Conservation (phyloP, 2,888 invertebrate species). For the Perizoma affinitatum region DNA sequence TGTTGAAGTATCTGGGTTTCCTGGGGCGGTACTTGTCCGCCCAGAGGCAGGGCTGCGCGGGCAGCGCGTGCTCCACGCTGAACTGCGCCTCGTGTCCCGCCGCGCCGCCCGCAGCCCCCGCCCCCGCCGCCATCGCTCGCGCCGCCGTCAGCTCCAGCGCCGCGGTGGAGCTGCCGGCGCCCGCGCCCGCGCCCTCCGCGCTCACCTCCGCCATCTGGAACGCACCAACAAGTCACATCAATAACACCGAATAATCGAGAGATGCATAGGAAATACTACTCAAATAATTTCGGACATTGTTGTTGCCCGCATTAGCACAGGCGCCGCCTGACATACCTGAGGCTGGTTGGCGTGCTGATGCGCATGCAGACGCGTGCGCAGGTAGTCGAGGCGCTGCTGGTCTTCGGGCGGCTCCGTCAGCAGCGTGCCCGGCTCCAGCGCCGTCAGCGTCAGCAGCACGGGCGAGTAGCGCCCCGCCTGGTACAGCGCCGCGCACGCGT, state of each 20-base stretch:
- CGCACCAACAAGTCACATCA: not conserved
- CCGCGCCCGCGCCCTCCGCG: constrained; percentile 76
- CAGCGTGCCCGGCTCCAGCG: constrained; percentile 89
- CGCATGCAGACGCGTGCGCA: constrained; percentile 87
- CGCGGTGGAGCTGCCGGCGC: constrained; percentile 22
- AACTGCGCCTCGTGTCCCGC: constrained; percentile 94
- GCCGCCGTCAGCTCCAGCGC: constrained; percentile 26
- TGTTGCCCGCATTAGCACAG: no score
- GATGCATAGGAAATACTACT: no score
- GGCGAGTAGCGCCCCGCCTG: constrained; percentile 94
- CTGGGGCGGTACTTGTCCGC: constrained; percentile 99
- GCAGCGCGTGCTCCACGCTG: constrained; percentile 94
- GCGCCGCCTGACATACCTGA: no score
- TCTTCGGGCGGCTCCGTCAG: constrained; percentile 91
- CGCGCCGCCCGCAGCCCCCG: constrained; percentile 47
- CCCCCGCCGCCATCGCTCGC: constrained; percentile 42
- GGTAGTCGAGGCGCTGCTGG: constrained; percentile 88
- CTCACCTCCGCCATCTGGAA: constrained; percentile 74
- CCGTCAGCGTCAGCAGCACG: constrained; percentile 83
- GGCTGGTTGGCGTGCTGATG: constrained; percentile 74
- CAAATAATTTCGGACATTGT: no score
- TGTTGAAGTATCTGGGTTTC: constrained; percentile 98
- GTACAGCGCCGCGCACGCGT: constrained; percentile 80
- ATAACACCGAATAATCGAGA: no score
- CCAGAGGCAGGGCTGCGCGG: constrained; percentile 95